Evolutionary conservation across 2,113 vertebrate species (phyloP).

Genomic region (Salvelinus alpinus): DNA sequence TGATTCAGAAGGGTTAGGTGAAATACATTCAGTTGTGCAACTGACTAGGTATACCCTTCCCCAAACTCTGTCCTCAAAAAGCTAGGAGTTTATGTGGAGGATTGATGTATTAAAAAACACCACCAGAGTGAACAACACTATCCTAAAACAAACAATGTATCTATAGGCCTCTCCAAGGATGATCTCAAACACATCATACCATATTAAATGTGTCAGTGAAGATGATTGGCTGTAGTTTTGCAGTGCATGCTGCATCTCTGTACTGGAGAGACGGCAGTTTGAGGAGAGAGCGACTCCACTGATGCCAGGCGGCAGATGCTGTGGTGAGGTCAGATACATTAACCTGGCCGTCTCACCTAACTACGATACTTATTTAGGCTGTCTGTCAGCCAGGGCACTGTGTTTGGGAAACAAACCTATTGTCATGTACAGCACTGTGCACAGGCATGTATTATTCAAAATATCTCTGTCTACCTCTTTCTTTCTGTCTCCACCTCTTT

Average conservation of each 20-base stretch:
- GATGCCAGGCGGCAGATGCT: constrained; percentile 32
- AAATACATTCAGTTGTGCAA: too few species aligned
- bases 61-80: not conserved
- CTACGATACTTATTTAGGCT: constrained; percentile 38
- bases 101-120: not conserved
- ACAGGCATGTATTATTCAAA: constrained; percentile 57
- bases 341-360: constrained; percentile 39
- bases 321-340: constrained; percentile 52
- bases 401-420: constrained; percentile 31
- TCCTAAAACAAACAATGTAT: not conserved
- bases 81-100: not conserved
- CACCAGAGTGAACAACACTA: not conserved
- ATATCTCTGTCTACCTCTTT: too few species aligned
- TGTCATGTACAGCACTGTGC: constrained; percentile 31
- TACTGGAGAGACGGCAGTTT: not conserved
- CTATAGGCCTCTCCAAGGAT: not conserved
- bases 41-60: not conserved
- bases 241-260: not conserved
- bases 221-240: not conserved
- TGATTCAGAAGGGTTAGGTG: too few species aligned
- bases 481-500: too few species aligned
- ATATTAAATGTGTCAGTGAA: not conserved
- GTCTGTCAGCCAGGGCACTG: constrained; percentile 49
- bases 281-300: constrained; percentile 2
- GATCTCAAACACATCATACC: not conserved